Conservation (phyloP, 2,888 invertebrate species). For the Drosophila prolongata region DNA sequence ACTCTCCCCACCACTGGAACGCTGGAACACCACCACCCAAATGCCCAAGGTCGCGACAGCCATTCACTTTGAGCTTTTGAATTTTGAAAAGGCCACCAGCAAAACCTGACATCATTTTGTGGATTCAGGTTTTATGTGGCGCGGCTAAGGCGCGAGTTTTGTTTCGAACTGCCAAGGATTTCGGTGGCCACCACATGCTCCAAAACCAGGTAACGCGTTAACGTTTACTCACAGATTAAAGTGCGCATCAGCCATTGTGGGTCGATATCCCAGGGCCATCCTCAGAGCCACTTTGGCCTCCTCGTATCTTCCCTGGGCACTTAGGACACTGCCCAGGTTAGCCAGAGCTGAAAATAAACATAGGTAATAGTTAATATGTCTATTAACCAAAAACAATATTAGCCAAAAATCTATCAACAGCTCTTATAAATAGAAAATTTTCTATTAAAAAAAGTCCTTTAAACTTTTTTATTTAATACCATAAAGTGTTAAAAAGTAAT, state of each 20-base stretch:
- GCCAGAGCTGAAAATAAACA: conserved; percentile 91
- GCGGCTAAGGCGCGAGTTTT: conserved; percentile 29
- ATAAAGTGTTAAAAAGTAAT: no score
- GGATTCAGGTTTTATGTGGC: conserved; percentile 51
- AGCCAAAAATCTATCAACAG: no score
- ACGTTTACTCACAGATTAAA: conserved; percentile 96
- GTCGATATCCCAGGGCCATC: conserved; percentile 93
- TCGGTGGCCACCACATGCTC: conserved; percentile 46
- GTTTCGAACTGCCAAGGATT: conserved; percentile 52
- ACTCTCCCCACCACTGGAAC: background rate
- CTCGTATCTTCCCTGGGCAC: conserved; percentile 91
- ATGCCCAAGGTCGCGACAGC: conserved; percentile 65
- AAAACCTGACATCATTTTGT: conserved; percentile 65
- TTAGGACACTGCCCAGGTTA: conserved; percentile 97
- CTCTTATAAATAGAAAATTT: no score
- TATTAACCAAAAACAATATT: no score
- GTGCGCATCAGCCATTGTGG: conserved; percentile 99
- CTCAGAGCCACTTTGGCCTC: conserved; percentile 96
- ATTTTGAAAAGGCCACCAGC: conserved; percentile 68
- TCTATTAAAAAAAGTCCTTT: no score
- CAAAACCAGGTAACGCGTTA: conserved; percentile 24
- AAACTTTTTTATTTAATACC: no score
- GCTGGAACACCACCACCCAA: conserved; percentile 14
- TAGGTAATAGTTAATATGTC: no score
- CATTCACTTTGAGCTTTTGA: conserved; percentile 79